Base-by-base conservation (phyloP, 2,113 vertebrate species). In the Oncorhynchus gorbuscha region DNA sequence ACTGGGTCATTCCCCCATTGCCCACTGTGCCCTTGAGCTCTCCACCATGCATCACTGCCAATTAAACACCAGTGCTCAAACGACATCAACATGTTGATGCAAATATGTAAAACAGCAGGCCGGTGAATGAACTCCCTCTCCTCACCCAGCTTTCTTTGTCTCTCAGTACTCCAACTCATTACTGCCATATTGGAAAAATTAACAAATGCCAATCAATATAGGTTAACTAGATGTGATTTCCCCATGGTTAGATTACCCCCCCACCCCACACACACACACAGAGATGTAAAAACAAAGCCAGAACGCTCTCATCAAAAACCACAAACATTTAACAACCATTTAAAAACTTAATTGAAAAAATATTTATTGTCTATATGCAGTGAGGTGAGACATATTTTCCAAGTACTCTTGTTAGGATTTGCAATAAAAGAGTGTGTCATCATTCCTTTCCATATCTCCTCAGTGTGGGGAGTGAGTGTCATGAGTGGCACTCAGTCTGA, bases 151-250 rank as follows among this genome's bases (percentile, higher is more conserved):
- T 45, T 12, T 26, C 30, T 73, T 12, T 32, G 11, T 30, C 51
- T 59, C 55, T 74, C 72, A 35, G 51, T 49, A 48, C 75, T 71
- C 76, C 66, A 76, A 73, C 75, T 81, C 79, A 84, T 86, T 84
- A 86, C 61, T 13, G 67, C 30, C 77, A 76, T 80, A 86, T 81
- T 80, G 82, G 77, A 78, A 72, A 80, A 82, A 82, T 86, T 80
- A 84, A 51, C 66, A 77, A 81, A 81, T 79, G 77, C 82, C 79
- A 80, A 81, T 72, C 79, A 80, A 81, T 72, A 84, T 74, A 80
- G 82, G 82, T 86, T 86, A 81, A 84, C 81, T 86, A 79, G 81
- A 77, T 79, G 82, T 84, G 66, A 84, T 83, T 84, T 82, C 79
- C 82, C 77, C 62, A 16, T 71, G 81, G 81, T 81, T 72, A 74